These are phyloP conservation scores for Monarcha castaneiventris DNA, from an alignment of 2,113 vertebrate genomes.

Conservation along the genomic window DNA sequence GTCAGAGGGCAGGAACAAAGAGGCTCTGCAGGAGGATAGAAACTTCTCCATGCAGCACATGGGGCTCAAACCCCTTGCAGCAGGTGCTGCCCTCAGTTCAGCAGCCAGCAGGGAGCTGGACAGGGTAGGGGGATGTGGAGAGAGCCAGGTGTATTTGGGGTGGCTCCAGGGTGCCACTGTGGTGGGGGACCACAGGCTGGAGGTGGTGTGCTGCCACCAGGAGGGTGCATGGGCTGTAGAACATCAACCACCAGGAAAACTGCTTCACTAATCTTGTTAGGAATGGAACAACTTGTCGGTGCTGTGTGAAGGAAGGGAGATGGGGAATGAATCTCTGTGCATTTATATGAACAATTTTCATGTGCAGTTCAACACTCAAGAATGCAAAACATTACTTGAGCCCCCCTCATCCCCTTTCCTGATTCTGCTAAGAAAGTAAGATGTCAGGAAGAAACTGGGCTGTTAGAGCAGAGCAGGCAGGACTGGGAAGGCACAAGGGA, in stretches of 20 bases:
- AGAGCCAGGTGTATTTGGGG: background rate
- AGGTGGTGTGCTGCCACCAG: background rate
- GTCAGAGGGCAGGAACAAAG: accelerated
- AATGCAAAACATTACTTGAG: background rate
- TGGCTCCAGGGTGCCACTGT: background rate
- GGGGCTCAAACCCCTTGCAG: background rate
- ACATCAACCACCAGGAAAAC: background rate
- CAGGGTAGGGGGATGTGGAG: background rate
- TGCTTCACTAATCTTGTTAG: background rate
- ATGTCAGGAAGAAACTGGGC: background rate
- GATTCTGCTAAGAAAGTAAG: background rate
- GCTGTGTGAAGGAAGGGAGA: background rate
- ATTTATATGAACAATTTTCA: background rate
- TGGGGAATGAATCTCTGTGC: background rate
- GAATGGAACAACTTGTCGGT: background rate
- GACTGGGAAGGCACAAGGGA: background rate
- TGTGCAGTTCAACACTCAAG: background rate
- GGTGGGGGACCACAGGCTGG: background rate
- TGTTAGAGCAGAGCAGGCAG: background rate
- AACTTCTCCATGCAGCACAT: accelerated
- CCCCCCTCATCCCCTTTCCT: background rate
- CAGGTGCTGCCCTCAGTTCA: background rate
- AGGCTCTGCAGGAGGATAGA: background rate
- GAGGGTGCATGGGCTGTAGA: background rate
- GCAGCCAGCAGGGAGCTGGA: background rate